These are phyloP conservation scores for Ctenodactylus gundi DNA, from an alignment of 2,113 vertebrate genomes.

Conservation along the genomic window DNA sequence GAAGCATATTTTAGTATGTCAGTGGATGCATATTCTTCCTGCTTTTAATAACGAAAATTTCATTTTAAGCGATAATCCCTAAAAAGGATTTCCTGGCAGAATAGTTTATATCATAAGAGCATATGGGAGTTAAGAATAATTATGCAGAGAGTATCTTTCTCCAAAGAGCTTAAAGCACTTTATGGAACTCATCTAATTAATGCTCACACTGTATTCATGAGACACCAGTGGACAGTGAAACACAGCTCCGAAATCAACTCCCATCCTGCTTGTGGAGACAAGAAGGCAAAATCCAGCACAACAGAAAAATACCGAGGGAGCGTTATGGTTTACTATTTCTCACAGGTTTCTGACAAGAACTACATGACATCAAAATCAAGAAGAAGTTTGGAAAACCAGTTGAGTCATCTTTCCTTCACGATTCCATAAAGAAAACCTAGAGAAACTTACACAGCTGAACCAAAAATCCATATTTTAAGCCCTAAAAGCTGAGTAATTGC, in stretches of 20 bases:
- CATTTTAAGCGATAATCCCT: conserved; percentile 74
- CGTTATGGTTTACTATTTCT: background rate
- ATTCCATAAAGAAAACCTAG: background rate
- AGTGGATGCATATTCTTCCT: conserved; percentile 51
- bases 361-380: background rate
- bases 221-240: conserved; percentile 45
- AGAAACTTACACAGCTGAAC: background rate
- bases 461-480: background rate
- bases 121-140: conserved; percentile 77
- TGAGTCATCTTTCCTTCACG: background rate
- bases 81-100: conserved; percentile 76
- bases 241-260: background rate
- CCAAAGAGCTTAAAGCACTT: conserved; percentile 74
- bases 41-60: conserved; percentile 74
- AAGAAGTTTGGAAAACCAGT: background rate
- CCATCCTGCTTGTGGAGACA: background rate
- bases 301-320: background rate
- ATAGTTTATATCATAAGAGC: conserved; percentile 73
- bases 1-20: conserved; percentile 55
- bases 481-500: background rate
- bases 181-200: conserved; percentile 72
- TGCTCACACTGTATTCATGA: conserved; percentile 39
- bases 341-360: background rate
- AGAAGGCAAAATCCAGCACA: background rate
- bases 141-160: conserved; percentile 71